Base-by-base conservation (phyloP, 2,888 invertebrate species). In the Disparrhopalites patrizii region DNA sequence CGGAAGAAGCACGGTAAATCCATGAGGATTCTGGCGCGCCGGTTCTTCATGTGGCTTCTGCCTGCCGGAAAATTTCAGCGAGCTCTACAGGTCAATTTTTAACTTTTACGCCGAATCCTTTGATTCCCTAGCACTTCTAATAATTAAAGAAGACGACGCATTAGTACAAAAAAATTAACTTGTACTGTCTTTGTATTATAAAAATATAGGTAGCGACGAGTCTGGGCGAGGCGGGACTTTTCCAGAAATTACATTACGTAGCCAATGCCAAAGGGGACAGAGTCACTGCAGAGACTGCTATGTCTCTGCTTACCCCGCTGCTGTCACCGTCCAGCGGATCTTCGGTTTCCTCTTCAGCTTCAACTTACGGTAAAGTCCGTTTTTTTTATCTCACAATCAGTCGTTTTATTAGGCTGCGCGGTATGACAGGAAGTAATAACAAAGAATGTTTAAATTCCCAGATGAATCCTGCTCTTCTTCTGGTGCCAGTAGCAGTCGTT, bases 41-140 rank as follows among this genome's bases (percentile, higher is more conserved):
- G 68, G 36, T 73, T 72, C 58, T 73, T 73, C 30, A 73, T 71
- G 72, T 73, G 73, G 73, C 61, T 73, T 8, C 8, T 71, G 2
- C 62, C 58, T 54, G 54, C 62, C 1, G 50, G 50, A 33, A 73
- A 72, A 33, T 70, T 62, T 52, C 65, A 68, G 2, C 51, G 73
- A 47, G 73, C 73, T 1, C 56, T 73, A 33, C 73, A 73, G 61
- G 71, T 52, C 7, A 51, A 51, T 51, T 8, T 10, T 36, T 20
- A 4, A 43, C 20, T 43, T 43, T 43, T n/a, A 10, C n/a, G 20
- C 43, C 5, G 20, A 43, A 5, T 10, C n/a, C 15, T 43, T 5
- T 43, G 7, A 43, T 51, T 51, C 15, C 15, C 38, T 4, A 10
- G 8, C n/a, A n/a, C n/a, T n/a, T n/a, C n/a, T n/a, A n/a, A n/a